phyloP scores from a whole-genome alignment of 1,140 invertebrate species.

The Catajapyx aquilonaris region DNA sequence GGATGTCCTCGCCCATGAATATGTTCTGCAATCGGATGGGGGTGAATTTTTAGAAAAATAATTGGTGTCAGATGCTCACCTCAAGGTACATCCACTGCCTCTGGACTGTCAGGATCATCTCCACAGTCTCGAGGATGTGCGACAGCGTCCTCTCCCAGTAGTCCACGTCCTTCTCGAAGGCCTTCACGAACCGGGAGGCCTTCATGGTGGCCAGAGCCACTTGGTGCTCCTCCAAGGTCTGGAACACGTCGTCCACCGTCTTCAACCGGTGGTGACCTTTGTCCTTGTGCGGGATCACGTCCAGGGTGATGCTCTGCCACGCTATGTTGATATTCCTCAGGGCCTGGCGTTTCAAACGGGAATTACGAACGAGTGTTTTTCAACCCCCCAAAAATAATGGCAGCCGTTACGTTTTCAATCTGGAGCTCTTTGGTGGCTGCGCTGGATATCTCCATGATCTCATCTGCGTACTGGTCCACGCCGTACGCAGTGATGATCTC shows the following conservation, averaged over 20 bases:
- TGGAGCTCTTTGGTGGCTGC: slow-evolving; percentile 63
- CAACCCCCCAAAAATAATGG: not conserved
- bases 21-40: slow-evolving; percentile 35
- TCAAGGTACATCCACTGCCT: slow-evolving; percentile 60
- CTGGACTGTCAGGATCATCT: slow-evolving; percentile 52
- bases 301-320: slow-evolving; percentile 45
- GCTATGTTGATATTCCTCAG: slow-evolving; percentile 41
- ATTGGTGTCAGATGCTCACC: slow-evolving; percentile 15
- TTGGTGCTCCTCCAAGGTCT: slow-evolving; percentile 48
- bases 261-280: slow-evolving; percentile 34
- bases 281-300: slow-evolving; percentile 46
- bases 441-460: slow-evolving; percentile 59
- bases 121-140: slow-evolving; percentile 51
- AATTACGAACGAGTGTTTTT: not conserved
- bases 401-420: slow-evolving; percentile 39
- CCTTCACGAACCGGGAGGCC: slow-evolving; percentile 61
- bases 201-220: slow-evolving; percentile 60
- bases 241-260: slow-evolving; percentile 45
- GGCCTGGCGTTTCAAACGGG: slow-evolving; percentile 21
- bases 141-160: slow-evolving; percentile 62
- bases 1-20: slow-evolving; percentile 62
- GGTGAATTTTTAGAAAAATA: not conserved
- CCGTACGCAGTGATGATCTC: slow-evolving; percentile 53
- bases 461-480: slow-evolving; percentile 52
- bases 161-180: slow-evolving; percentile 54